Percentiles rank a stretch among this genome's conserved stretches.
phyloP scores from a whole-genome alignment of 2,888 invertebrate genomes.

The Hecatera dysodea region DNA sequence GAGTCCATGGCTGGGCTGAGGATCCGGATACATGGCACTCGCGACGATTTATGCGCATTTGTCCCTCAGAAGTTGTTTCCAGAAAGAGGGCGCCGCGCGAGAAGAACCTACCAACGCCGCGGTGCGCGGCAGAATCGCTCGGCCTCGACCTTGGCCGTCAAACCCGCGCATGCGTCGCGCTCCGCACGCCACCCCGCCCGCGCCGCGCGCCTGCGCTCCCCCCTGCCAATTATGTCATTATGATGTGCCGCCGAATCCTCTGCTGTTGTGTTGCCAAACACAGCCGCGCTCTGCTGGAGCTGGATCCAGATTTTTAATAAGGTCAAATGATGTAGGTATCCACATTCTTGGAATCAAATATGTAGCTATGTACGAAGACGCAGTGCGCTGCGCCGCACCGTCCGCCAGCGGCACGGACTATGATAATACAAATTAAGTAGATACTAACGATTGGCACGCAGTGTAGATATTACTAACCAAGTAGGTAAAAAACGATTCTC shows the following conservation, averaged over 20 bases:
- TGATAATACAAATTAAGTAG: conserved; percentile 18
- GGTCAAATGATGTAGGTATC: conserved; percentile 57
- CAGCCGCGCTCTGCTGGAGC: conserved; percentile 82
- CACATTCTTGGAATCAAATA: conserved; percentile 48
- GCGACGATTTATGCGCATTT: conserved; percentile 83
- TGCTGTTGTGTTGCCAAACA: conserved; percentile 86
- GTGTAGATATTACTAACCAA: conserved; percentile 25
- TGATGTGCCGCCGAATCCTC: conserved; percentile 74
- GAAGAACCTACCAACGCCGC: conserved; percentile 86
- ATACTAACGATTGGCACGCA: conserved; percentile 34
- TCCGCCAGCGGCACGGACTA: not conserved
- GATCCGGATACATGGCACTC: conserved; percentile 75
- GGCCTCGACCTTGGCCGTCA: conserved; percentile 91
- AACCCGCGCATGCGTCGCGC: conserved; percentile 90
- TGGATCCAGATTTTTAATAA: conserved; percentile 74
- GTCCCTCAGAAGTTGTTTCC: conserved; percentile 79
- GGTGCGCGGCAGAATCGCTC: conserved; percentile 89
- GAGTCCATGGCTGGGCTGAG: conserved; percentile 49
- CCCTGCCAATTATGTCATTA: conserved; percentile 90
- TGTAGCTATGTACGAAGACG: conserved; percentile 30
- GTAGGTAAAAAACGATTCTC: conserved; percentile 24
- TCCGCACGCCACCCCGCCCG: conserved; percentile 67
- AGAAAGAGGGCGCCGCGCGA: conserved; percentile 82
- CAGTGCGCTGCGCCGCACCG: conserved; percentile 3
- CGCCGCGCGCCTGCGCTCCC: conserved; percentile 68